Evolutionary conservation across 2,888 invertebrate species (phyloP), one percentile per base, ranked within the genome.

Genomic region (Neocrepidodera transversa): DNA sequence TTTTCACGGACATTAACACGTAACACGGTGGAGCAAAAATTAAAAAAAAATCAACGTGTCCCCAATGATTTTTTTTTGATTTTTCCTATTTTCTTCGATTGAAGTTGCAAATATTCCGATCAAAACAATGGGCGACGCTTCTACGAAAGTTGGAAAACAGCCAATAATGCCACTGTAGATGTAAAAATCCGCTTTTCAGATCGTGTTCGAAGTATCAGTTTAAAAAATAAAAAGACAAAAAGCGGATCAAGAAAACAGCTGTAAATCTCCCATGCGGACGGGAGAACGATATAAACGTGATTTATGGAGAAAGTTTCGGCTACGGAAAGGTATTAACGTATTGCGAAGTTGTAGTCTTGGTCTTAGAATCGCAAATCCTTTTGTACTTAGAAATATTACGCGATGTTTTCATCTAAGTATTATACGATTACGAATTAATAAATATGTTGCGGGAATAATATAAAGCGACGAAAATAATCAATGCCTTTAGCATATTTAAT

Each of bases 121-220:
- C 17, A 40, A 17, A 18, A 20, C 42, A 20, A 43, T 43, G n/a
- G 23, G n/a, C 23, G 14, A 11, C 40, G 20, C 11, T 17, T n/a
- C n/a, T 2, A n/a, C 18, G 17, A 20, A 43, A 6, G 5, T 43
- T 43, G 43, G 43, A 23, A 13, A 13, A 4, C 11, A 6, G 43
- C 43, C 43, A 43, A 43, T 43, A 43, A 11, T 16, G 23, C 23
- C 2, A 30, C 10, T 42, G 17, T 18, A 20, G 10, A 20, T 42
- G 20, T 42, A 42, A 18, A 20, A 42, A 42, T 42, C n/a, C 20
- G n/a, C 11, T 10, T 42, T 20, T 42, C 11, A 18, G 20, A 42
- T 18, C 40, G 18, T 8, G 16, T 17, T 40, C n/a, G n/a, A 8
- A 40, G 17, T 17, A 7, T 17, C 7, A 10, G 28, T 7, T 28